Evolutionary conservation across 2,113 vertebrate species (phyloP), one percentile per base, ranked within the genome.

Genomic region (Rallus limicola): DNA sequence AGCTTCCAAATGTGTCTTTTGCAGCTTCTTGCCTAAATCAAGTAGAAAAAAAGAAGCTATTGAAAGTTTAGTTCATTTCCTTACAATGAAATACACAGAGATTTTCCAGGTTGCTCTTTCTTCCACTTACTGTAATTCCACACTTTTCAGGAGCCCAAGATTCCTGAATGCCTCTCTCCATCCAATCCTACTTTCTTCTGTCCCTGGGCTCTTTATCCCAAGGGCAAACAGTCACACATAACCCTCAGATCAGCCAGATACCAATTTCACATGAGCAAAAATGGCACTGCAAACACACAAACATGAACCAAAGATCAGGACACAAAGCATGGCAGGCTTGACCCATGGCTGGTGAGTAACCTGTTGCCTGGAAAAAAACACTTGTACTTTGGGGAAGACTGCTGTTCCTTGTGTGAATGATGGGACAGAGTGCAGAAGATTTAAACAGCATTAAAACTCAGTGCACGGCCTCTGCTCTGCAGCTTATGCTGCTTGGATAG

Each of bases 301-400:
- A 59, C 9, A 17, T 0, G 1, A 80, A 34, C 20, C 25, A 78
- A 88, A 74, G 36, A 83, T 33, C 24, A 74, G n/a, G 62, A 55
- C 6, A 40, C 11, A 62, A 23, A 70, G 9, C 2, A 1, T 1
- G 16, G 36, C 12, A 48, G 29, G 56, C 31, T 62, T 64, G 34
- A 84, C n/a, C 13, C 1, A 0, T 0, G 13, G 48, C 34, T 77
- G 1, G 1, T 0, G 1, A 63, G 25, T 42, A 75, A 91, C 8
- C 2, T 4, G 23, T 4, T 46, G 34, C 29, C 53, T 82, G 4
- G 4, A 72, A 87, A 40, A 40, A 87, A 79, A 13, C 6, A 28
- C 60, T 48, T 0, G 1, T 29, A 46, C 50, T 62, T 62, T 18
- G 26, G 20, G 6, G 46, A 70, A 90, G 59, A 33, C 29, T 10